Evolutionary conservation across 2,888 invertebrate genomes (phyloP).

Genomic region (Tetragnatha montana): DNA sequence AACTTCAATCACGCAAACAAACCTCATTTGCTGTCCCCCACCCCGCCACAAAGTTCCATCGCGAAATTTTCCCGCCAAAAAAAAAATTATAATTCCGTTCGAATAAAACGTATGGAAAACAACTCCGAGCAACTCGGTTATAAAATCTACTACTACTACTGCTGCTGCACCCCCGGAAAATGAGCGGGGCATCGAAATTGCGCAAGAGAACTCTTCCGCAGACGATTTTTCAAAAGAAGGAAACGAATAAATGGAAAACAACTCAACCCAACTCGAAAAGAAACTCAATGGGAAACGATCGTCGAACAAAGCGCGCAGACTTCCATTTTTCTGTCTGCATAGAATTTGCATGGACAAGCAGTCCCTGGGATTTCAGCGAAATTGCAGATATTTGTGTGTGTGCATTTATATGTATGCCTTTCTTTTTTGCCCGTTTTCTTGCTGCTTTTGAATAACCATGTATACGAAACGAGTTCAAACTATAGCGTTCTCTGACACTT

Average conservation of each 20-base stretch:
- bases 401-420: conserved; percentile 17
- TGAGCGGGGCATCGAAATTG: conserved; percentile 38
- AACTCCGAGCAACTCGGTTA: conserved; percentile 11
- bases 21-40: neutral
- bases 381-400: conserved; percentile 45
- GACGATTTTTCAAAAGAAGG: conserved; percentile 49
- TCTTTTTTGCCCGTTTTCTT: conserved; percentile 5
- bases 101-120: neutral
- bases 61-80: neutral
- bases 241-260: conserved; percentile 54
- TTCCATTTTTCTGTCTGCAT: conserved; percentile 63
- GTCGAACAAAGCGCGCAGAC: conserved; percentile 46
- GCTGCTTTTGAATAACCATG: conserved; percentile 56
- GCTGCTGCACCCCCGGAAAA: conserved; percentile 23
- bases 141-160: conserved; percentile 33
- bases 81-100: neutral
- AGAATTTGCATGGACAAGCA: conserved; percentile 59
- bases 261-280: conserved; percentile 51
- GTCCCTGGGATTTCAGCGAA: conserved; percentile 44
- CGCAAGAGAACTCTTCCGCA: conserved; percentile 39
- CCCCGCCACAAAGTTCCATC: neutral
- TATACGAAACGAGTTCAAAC: conserved; percentile 31
- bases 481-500: conserved; percentile 10
- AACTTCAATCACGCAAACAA: neutral
- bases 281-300: conserved; percentile 58